A percentile compares a stretch with the other conserved stretches of the same genome.
phyloP scores from a whole-genome alignment of 1,140 invertebrate species.

The Hermatobates lingyangjiaoensis region DNA sequence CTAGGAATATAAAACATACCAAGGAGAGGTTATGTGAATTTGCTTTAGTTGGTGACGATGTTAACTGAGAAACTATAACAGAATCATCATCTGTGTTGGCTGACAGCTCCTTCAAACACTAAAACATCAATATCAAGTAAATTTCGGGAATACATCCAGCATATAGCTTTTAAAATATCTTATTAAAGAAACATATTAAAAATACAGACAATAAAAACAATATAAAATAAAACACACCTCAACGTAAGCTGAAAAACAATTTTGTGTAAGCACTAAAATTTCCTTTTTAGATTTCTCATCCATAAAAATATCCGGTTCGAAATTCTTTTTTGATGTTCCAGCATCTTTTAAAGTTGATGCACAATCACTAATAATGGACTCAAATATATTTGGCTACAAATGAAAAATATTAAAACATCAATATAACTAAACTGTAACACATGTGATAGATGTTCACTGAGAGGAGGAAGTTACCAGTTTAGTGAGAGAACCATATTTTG shows the following conservation, averaged over 20 bases:
- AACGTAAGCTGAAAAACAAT: constrained; percentile 35
- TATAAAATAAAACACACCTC: constrained; percentile 14
- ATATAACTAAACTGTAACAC: not conserved
- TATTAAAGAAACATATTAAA: not conserved
- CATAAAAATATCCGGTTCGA: constrained; percentile 48
- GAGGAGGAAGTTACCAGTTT: constrained; percentile 44
- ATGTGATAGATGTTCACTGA: too few relatives aligned
- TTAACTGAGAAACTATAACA: constrained; percentile 36
- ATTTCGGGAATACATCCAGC: not conserved
- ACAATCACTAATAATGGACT: constrained; percentile 63
- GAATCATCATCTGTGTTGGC: constrained; percentile 37
- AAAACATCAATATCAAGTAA: constrained; percentile 6
- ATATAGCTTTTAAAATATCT: too few relatives aligned
- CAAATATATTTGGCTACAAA: constrained; percentile 60
- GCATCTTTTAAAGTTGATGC: constrained; percentile 70
- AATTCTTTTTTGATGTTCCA: constrained; percentile 46
- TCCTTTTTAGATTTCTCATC: constrained; percentile 39
- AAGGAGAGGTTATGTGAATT: too few relatives aligned
- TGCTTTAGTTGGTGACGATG: constrained; percentile 4
- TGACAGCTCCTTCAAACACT: constrained; percentile 41
- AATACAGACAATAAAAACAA: not conserved
- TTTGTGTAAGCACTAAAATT: constrained; percentile 46
- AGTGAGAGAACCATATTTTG: constrained; percentile 61
- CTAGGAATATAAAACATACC: constrained; percentile 8
- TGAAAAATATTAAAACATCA: constrained; percentile 11